Percentiles rank a stretch among this genome's conserved stretches.
Conservation (phyloP, 2,888 invertebrate species). For the Bibio marci region DNA sequence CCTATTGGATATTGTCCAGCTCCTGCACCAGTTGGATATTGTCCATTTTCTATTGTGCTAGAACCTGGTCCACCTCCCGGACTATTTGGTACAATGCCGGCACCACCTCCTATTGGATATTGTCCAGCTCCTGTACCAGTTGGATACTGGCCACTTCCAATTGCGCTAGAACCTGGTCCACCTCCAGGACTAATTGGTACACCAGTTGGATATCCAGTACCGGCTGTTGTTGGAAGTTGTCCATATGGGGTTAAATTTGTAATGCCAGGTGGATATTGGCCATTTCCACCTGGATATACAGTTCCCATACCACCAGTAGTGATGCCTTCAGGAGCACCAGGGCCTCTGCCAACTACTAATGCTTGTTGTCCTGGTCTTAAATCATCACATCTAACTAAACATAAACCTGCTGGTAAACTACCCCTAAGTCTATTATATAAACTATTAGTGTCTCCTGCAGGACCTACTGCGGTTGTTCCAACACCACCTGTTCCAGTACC, state of each 20-base stretch:
- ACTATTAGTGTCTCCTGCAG: not conserved
- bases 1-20: not conserved
- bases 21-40: not conserved
- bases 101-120: too few species aligned
- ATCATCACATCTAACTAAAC: slow-evolving; percentile 1
- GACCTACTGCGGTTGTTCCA: not conserved
- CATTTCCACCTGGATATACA: not conserved
- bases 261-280: not conserved
- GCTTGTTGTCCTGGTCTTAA: not conserved
- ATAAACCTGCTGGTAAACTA: slow-evolving; percentile 4
- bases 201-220: too few species aligned
- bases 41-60: not conserved
- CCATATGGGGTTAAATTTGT: not conserved
- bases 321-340: not conserved
- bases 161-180: not conserved
- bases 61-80: not conserved
- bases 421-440: not conserved
- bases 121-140: not conserved
- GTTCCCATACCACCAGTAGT: not conserved
- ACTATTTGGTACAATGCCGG: not conserved
- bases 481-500: not conserved
- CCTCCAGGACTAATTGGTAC: not conserved
- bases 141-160: not conserved
- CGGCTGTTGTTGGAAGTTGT: not conserved
- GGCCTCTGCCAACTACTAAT: not conserved